Evolutionary conservation across 2,888 invertebrate genomes (phyloP), one percentile per base, ranked within the genome.

Genomic region (Drosophila multiciliata): DNA sequence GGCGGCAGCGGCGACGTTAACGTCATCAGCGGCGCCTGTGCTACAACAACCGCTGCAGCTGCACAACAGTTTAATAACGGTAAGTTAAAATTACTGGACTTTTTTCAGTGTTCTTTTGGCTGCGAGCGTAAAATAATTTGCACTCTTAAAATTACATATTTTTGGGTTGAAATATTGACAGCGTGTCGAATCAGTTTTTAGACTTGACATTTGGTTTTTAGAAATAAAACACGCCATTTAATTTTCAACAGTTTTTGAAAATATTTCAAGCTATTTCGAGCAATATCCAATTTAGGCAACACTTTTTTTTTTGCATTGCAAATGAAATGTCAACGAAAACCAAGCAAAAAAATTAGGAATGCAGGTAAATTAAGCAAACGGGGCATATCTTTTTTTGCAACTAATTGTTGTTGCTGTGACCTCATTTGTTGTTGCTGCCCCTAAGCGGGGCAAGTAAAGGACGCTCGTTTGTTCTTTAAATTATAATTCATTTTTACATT

Each of bases 41-140:
- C 82, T 66, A 42, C 65, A 50, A 15, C 78, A 74, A 36, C 83
- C 32, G 20, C 57, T 38, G 57, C 91, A 81, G 76, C 76, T 75
- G 73, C 73, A 68, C 68, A 69, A 69, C 69, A 87, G 80, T 65
- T 85, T 89, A 80, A 83, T 90, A 75, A 88, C 91, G 92, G 92
- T 92, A 86, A 90, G 92, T 75, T 23, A 55, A 48, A 33, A 38
- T 5, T 20, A 26, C 45, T 36, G 23, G 20, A 35, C 42, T 32
- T 35, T 36, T 23, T 15, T 35, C 7, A 20, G 20, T n/a, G 54
- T 11, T 9, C 12, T 55, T 26, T 36, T 49, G 17, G 17, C 49
- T 26, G 49, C 26, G 17, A 45, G 4, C 45, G 45, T 45, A 4
- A 45, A 45, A 45, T 45, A 45, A 20, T 20, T 45, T 12, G 12